Evolutionary conservation across 2,888 invertebrate species (phyloP), one percentile per base, ranked within the genome.

Genomic region (Himalopsyche anomala): DNA sequence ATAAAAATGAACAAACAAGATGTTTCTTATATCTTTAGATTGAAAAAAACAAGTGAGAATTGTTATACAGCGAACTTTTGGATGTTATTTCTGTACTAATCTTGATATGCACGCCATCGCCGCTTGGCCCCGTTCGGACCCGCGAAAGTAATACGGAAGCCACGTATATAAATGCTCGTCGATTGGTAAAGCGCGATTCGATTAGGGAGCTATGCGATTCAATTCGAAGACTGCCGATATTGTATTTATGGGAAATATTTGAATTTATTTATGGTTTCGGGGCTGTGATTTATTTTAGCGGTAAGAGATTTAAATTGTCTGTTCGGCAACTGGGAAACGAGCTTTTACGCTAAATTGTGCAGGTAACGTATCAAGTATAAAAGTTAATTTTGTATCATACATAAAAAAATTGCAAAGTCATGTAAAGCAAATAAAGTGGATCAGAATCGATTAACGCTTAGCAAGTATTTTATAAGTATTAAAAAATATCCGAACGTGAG

Each of bases 181-280:
- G 86, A 86, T 83, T 83, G 86, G 83, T 62, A 83, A 86, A 86
- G 83, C 79, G 42, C 82, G 82, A 86, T 86, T 80, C 84, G 81
- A 86, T 86, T 84, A 55, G 62, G 36, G 55, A 54, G 81, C 81
- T 81, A 12, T 42, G 45, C 81, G 54, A 81, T 54, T 45, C 45
- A 54, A 51, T 81, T 81, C 54, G 45, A 45, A 81, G 54, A 81
- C 81, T 51, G 54, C 45, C 81, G 45, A 42, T 81, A 45, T 51
- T 51, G 40, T 45, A 81, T 81, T 81, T 81, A 81, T 81, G 81
- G 45, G 45, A 51, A 54, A 81, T 81, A 45, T 81, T 54, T 81
- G 81, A 81, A 51, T 81, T 81, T 81, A 81, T 51, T 42, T 81
- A 81, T 42, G 19, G 45, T 80, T 28, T 9, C 36, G 40, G n/a